Percentiles rank a stretch among this genome's conserved stretches.
phyloP scores from a whole-genome alignment of 2,797 vertebrate species.

The Epinephelus coioides region DNA sequence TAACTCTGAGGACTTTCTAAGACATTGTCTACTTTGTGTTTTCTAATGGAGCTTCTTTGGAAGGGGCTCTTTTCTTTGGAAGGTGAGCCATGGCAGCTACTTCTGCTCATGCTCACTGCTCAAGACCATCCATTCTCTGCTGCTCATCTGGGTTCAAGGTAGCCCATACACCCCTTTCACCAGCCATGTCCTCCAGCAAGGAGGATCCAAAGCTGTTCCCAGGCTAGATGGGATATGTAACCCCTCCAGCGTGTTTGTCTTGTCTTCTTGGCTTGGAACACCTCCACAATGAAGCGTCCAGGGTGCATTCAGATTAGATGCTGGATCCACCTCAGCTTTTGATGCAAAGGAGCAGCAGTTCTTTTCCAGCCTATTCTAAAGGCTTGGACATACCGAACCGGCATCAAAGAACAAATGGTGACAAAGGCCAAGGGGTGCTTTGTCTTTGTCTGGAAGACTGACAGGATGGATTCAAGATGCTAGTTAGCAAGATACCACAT shows the following conservation, averaged over 20 bases:
- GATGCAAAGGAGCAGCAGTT: not conserved
- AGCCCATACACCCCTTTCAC: not conserved
- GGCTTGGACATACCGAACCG: too few relatives aligned
- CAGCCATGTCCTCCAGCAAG: not conserved
- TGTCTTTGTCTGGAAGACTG: too few relatives aligned
- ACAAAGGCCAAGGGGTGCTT: too few relatives aligned
- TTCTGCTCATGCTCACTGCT: not conserved
- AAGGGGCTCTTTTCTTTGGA: not conserved
- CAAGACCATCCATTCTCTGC: not conserved
- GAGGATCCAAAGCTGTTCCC: too few relatives aligned
- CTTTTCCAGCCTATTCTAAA: too few relatives aligned
- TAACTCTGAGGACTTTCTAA: not conserved
- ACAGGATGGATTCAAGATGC: too few relatives aligned
- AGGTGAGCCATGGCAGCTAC: not conserved
- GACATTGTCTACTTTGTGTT: not conserved
- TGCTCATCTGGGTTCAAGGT: not conserved
- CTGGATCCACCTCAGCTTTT: not conserved
- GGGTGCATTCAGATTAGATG: not conserved
- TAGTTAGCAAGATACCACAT: too few relatives aligned
- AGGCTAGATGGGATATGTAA: too few relatives aligned
- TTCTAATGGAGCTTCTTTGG: slow-evolving; percentile 1
- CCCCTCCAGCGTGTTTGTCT: too few relatives aligned
- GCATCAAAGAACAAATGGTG: too few relatives aligned
- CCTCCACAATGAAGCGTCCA: not conserved
- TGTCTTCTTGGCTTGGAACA: not conserved